Conservation (phyloP, 53 echinoderm and acorn worm genomes). For the Apostichopus leukothele region DNA sequence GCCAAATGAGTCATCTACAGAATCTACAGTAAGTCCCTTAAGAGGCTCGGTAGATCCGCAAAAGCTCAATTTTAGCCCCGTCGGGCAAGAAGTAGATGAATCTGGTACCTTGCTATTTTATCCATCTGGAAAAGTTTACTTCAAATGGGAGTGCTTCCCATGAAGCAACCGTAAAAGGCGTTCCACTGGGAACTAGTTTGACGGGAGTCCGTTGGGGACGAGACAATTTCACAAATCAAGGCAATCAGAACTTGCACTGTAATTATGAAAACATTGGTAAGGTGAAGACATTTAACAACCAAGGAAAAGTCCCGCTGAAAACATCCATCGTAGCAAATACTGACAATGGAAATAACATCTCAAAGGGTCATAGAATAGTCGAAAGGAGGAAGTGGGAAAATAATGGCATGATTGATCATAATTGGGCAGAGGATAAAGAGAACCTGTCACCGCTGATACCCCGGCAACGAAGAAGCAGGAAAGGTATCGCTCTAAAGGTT, state of each 20-base stretch:
- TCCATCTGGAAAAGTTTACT: slow-evolving; percentile 30
- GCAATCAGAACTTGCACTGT: neutral
- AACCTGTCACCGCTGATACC: slow-evolving; percentile 11
- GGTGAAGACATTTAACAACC: neutral
- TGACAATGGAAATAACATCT: neutral
- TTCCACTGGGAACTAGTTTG: neutral
- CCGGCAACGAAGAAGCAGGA: slow-evolving; percentile 20
- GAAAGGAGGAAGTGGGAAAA: neutral
- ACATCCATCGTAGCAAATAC: neutral
- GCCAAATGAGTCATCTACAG: neutral
- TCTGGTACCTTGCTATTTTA: neutral
- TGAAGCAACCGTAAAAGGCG: neutral
- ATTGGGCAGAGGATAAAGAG: slow-evolving; percentile 1
- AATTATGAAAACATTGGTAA: neutral
- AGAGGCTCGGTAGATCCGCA: neutral
- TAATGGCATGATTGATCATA: neutral
- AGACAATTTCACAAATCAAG: neutral
- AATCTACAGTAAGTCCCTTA: too few species aligned
- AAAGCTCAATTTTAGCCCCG: neutral
- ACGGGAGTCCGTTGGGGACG: neutral
- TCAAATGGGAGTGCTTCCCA: neutral
- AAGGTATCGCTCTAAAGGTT: slow-evolving; percentile 8
- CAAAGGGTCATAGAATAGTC: neutral
- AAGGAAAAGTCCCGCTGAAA: neutral
- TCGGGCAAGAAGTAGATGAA: neutral